A percentile compares a stretch with the other conserved stretches of the same genome.
Evolutionary conservation across 92 coral and sea anemone species (phyloP).

Genomic region (Heteractis magnifica): DNA sequence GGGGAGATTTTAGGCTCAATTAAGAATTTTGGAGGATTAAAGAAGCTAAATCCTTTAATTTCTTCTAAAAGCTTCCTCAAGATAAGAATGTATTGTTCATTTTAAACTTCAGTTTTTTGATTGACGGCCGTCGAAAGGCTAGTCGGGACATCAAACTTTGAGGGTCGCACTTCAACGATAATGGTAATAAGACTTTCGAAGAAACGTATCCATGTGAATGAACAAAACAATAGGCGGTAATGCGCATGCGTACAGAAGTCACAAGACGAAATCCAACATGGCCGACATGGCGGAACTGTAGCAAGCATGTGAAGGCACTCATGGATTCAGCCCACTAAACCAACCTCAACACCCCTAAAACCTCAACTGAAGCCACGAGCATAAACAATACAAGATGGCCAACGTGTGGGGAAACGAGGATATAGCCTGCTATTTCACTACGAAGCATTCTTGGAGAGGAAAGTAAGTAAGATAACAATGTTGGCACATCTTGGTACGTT

Average conservation of each 20-base stretch:
- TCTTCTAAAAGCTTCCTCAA: no score
- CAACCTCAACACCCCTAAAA: conserved; percentile 10
- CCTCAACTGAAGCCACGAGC: neutral
- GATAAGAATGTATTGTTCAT: no score
- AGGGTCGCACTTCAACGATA: no score
- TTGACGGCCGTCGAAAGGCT: no score
- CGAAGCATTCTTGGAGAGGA: conserved; percentile 99
- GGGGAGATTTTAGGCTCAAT: no score
- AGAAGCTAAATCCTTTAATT: no score
- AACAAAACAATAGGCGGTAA: neutral
- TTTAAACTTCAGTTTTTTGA: no score
- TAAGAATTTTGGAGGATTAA: no score
- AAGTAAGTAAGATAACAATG: conserved; percentile 67
- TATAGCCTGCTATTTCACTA: conserved; percentile 94
- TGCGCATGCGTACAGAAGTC: conserved; percentile 34
- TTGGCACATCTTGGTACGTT: conserved; percentile 1
- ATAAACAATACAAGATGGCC: conserved; percentile 58
- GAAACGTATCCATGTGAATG: neutral
- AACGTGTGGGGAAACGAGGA: conserved; percentile 96
- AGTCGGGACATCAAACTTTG: no score
- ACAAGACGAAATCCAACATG: conserved; percentile 34
- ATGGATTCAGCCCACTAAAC: neutral
- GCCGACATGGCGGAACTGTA: conserved; percentile 51
- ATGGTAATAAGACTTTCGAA: no score
- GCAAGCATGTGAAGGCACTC: neutral